Evolutionary conservation across 2,113 vertebrate genomes (phyloP).

Genomic region (Grus americana): DNA sequence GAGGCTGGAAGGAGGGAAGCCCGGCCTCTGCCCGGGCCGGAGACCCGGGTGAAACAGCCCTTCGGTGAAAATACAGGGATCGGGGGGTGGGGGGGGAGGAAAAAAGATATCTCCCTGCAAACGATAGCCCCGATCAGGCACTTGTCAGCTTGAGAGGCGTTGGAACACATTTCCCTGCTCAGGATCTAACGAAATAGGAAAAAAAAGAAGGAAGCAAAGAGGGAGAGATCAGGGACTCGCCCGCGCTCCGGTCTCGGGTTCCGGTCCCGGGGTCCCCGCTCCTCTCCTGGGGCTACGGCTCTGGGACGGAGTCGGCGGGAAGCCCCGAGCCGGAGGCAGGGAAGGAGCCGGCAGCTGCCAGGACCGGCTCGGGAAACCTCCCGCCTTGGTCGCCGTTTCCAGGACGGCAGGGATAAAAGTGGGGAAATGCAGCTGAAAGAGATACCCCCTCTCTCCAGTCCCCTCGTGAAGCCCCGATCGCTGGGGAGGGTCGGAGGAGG

Average conservation of each 20-base stretch:
- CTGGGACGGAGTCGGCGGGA: accelerated
- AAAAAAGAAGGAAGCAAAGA: not conserved
- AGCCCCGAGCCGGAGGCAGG: not conserved
- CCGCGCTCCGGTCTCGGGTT: accelerated
- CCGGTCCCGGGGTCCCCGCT: not conserved
- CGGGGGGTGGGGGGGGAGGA: accelerated
- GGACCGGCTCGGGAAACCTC: not conserved
- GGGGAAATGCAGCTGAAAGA: not conserved
- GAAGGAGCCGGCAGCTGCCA: not conserved
- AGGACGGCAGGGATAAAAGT: not conserved
- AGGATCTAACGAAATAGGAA: not conserved
- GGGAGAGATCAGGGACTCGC: not conserved
- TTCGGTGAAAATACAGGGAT: not conserved
- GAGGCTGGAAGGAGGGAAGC: not conserved
- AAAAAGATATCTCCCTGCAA: not conserved
- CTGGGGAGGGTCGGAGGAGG: accelerated
- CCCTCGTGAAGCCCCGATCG: not conserved
- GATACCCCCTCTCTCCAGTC: accelerated
- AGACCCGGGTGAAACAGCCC: not conserved
- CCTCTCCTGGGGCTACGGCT: not conserved
- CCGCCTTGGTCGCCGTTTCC: not conserved
- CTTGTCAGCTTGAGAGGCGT: not conserved
- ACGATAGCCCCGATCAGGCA: not conserved
- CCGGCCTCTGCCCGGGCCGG: not conserved
- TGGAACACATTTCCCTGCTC: accelerated